Conservation (phyloP, 2,113 vertebrate species). For the Crotalus viridis region DNA sequence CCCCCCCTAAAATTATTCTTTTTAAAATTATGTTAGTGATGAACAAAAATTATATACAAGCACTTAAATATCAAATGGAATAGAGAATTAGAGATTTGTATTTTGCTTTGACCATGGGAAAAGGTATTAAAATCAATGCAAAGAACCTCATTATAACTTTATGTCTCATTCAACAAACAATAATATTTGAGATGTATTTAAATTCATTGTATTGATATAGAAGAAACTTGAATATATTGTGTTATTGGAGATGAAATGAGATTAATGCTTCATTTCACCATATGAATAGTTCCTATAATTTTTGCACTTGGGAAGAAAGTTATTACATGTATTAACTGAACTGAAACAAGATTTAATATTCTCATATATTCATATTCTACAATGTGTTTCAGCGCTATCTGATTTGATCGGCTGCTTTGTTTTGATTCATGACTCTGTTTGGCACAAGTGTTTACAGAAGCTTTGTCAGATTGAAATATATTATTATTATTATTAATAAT, state of each 20-base stretch:
- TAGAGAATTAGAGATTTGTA: background rate
- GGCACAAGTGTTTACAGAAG: background rate
- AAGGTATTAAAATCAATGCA: background rate
- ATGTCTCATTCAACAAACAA: background rate
- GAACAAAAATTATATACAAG: background rate
- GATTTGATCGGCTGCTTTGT: background rate
- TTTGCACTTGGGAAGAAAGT: background rate
- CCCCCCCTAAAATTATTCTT: background rate
- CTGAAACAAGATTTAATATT: background rate
- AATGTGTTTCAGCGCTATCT: background rate
- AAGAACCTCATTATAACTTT: background rate
- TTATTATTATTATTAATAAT: too few relatives aligned
- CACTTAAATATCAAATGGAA: background rate
- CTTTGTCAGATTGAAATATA: background rate
- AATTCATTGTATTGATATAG: background rate
- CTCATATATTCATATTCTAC: background rate
- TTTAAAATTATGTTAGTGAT: background rate
- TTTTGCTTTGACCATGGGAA: background rate
- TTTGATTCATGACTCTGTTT: background rate
- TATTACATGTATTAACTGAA: background rate
- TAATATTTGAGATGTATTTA: background rate
- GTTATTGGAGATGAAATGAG: background rate
- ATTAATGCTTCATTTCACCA: background rate
- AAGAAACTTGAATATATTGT: background rate
- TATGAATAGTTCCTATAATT: background rate